Evolutionary conservation across 2,888 invertebrate species (phyloP).

Genomic region (Tenodera sinensis): DNA sequence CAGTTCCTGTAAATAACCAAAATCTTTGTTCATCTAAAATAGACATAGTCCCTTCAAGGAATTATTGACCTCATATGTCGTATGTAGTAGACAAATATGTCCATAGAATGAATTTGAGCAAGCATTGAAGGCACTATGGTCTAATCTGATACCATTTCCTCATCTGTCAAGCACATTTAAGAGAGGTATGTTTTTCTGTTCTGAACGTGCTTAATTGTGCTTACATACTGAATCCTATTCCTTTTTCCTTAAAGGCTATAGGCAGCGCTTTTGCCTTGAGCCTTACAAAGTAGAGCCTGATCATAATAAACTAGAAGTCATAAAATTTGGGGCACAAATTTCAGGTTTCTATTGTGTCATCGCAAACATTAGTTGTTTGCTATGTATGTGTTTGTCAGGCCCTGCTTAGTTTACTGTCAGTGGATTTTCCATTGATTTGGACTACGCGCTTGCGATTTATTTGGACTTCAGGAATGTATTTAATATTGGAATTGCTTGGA

Average conservation of each 20-base stretch:
- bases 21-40: neutral
- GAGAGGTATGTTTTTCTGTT: neutral
- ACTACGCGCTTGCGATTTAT: neutral
- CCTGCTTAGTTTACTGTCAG: neutral
- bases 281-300: neutral
- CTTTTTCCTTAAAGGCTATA: neutral
- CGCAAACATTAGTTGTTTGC: neutral
- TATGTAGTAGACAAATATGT: neutral
- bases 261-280: neutral
- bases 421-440: neutral
- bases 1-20: neutral
- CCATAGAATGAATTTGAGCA: neutral
- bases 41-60: neutral
- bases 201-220: neutral
- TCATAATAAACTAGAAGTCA: neutral
- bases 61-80: neutral
- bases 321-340: neutral
- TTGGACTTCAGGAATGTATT: neutral
- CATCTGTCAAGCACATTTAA: neutral
- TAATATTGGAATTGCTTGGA: neutral
- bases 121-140: neutral
- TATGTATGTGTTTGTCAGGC: neutral
- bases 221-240: neutral
- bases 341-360: neutral
- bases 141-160: neutral